Evolutionary conservation across 2,888 invertebrate genomes (phyloP).

Genomic region (Caenorhabditis wallacei): DNA sequence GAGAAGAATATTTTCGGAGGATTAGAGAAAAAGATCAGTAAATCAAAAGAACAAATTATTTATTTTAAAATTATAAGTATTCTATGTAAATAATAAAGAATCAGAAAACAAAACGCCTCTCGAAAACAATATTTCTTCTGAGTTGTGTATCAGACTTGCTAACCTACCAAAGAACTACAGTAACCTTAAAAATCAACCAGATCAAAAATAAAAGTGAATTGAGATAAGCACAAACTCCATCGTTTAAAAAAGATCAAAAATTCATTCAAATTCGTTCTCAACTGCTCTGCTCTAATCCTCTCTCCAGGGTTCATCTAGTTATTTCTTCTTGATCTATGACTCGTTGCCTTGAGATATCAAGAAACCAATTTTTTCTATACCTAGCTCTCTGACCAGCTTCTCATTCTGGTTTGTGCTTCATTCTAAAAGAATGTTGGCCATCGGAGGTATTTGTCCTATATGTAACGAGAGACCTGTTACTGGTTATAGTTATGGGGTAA

Average conservation of each 20-base stretch:
- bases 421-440: neutral
- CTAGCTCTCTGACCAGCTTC: neutral
- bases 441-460: neutral
- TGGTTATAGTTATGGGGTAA: constrained; percentile 17
- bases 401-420: neutral
- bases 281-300: neutral
- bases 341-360: neutral
- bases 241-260: too few relatives aligned
- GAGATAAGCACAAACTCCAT: too few relatives aligned
- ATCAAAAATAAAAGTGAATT: too few relatives aligned
- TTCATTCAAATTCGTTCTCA: too few relatives aligned
- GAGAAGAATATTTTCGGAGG: neutral
- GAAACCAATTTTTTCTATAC: neutral
- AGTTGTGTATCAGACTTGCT: too few relatives aligned
- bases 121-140: too few relatives aligned
- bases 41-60: too few relatives aligned
- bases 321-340: neutral
- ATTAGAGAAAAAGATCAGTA: neutral
- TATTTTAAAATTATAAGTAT: too few relatives aligned
- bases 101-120: too few relatives aligned
- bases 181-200: too few relatives aligned
- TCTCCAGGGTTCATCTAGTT: neutral
- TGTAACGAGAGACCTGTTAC: neutral
- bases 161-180: too few relatives aligned
- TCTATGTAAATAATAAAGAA: too few relatives aligned